phyloP scores from a whole-genome alignment of 2,888 invertebrate species.

The Pheosia tremula region DNA sequence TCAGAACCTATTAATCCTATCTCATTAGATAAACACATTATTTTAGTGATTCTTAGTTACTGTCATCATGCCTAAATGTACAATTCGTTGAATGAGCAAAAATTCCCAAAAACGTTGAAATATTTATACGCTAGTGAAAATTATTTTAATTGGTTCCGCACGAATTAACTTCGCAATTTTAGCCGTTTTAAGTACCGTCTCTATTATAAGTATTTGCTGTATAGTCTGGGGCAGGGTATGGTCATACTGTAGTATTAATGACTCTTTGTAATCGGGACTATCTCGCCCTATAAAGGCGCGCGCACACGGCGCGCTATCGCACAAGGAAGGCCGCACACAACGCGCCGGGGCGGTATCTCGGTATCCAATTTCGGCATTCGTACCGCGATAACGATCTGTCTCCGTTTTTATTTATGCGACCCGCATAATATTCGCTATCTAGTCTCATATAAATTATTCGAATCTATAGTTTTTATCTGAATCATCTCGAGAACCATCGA shows the following conservation, averaged over 20 bases:
- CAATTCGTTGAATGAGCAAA: no score
- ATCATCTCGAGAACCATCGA: constrained; percentile 55
- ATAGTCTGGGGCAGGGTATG: no score
- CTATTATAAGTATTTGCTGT: no score
- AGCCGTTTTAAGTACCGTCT: no score
- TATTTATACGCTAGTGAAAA: no score
- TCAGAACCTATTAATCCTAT: no score
- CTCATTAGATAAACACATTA: no score
- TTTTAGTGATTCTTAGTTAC: no score
- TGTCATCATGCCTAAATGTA: no score
- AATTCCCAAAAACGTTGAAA: no score
- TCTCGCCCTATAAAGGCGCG: constrained; percentile 2
- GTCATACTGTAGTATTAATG: not conserved
- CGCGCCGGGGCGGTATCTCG: constrained; percentile 12
- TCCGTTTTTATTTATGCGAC: constrained; percentile 67
- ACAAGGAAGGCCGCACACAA: constrained; percentile 44
- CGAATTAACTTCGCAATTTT: no score
- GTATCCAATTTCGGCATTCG: constrained; percentile 55
- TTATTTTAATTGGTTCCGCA: no score
- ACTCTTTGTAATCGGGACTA: not conserved
- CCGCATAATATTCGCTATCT: constrained; percentile 61
- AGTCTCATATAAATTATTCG: constrained; percentile 61
- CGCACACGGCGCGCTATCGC: constrained; percentile 34
- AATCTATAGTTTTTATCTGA: constrained; percentile 61
- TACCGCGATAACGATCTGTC: constrained; percentile 55